Percentiles rank a stretch among this genome's conserved stretches.
These are phyloP conservation scores for Rhyzopertha dominica DNA, from an alignment of 1,140 invertebrate genomes.

Conservation along the genomic window DNA sequence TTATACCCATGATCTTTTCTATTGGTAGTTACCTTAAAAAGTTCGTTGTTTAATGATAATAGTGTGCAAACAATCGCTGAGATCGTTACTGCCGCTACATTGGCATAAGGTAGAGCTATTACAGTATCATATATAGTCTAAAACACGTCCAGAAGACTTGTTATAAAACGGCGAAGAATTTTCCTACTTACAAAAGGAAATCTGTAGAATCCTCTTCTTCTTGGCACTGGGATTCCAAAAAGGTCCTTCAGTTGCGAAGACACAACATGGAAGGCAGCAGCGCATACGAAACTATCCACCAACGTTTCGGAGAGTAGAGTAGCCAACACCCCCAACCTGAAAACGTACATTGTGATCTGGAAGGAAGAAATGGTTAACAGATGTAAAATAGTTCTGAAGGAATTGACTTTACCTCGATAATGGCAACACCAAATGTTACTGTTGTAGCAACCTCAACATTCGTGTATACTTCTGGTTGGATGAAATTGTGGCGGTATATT, in stretches of 20 bases:
- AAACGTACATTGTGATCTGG: conserved; percentile 74
- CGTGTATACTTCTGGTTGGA: conserved; percentile 36
- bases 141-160: conserved; percentile 42
- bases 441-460: conserved; percentile 62
- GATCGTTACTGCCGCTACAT: conserved; percentile 62
- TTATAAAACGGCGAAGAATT: too few species aligned
- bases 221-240: conserved; percentile 64
- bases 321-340: conserved; percentile 77
- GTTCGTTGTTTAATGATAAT: conserved; percentile 72
- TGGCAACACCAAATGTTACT: conserved; percentile 62
- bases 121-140: conserved; percentile 68
- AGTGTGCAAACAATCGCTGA: conserved; percentile 64
- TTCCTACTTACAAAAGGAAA: conserved; percentile 61
- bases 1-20: background rate
- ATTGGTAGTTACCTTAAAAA: conserved; percentile 59
- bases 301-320: conserved; percentile 83
- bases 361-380: conserved; percentile 23
- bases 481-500: conserved; percentile 21
- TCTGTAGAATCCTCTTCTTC: conserved; percentile 66
- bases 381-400: conserved; percentile 4
- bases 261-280: conserved; percentile 82
- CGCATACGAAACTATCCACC: conserved; percentile 88
- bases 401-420: conserved; percentile 60
- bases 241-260: conserved; percentile 85
- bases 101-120: conserved; percentile 56